Percentiles rank a stretch among this genome's conserved stretches.
Evolutionary conservation across 2,888 invertebrate genomes (phyloP).

Genomic region (Drosophila rubida): DNA sequence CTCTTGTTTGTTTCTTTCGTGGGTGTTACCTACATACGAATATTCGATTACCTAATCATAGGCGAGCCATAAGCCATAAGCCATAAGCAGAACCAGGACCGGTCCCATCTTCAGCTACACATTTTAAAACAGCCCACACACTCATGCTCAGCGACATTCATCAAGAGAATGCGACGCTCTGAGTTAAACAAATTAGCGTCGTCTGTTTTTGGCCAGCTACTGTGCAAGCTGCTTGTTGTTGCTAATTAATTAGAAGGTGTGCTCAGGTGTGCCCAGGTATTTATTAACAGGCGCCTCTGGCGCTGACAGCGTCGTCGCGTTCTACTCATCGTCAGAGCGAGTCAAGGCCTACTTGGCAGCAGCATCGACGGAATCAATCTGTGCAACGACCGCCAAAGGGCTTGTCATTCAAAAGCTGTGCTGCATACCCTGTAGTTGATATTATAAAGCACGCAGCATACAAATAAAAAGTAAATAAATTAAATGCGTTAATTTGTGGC

Average conservation of each 20-base stretch:
- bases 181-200: slow-evolving; percentile 48
- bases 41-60: slow-evolving; percentile 25
- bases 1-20: slow-evolving; percentile 17
- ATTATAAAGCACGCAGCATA: too few relatives aligned
- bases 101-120: slow-evolving; percentile 64
- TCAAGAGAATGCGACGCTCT: slow-evolving; percentile 6
- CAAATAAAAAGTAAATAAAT: too few relatives aligned
- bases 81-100: slow-evolving; percentile 10
- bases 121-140: slow-evolving; percentile 33
- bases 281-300: slow-evolving; percentile 13
- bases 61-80: too few relatives aligned
- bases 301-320: slow-evolving; percentile 22
- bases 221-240: slow-evolving; percentile 23
- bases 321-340: slow-evolving; percentile 34
- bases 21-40: slow-evolving; percentile 28
- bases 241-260: slow-evolving; percentile 75
- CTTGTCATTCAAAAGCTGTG: background rate
- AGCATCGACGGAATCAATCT: slow-evolving; percentile 7
- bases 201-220: slow-evolving; percentile 30
- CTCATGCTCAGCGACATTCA: slow-evolving; percentile 18
- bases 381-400: slow-evolving; percentile 3
- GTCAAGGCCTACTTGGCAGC: slow-evolving; percentile 36
- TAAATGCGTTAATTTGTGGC: too few relatives aligned
- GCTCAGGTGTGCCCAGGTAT: slow-evolving; percentile 41
- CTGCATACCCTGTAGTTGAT: slow-evolving; percentile 4